Evolutionary conservation across 2,888 invertebrate genomes (phyloP), one percentile per base, ranked within the genome.

Genomic region (Eristalis pertinax): DNA sequence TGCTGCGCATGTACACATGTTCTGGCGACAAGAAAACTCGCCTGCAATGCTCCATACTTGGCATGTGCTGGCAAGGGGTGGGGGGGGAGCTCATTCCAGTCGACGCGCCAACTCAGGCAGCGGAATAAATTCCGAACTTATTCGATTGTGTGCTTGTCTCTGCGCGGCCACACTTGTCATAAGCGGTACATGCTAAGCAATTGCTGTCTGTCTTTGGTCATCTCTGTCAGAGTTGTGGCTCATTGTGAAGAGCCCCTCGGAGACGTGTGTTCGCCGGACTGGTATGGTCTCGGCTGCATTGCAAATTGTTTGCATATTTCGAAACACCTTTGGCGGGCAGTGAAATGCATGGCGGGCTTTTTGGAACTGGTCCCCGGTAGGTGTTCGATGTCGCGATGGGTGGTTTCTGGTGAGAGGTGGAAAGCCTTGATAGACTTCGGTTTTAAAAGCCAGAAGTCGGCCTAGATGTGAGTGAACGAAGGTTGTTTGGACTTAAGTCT

Each of bases 241-340:
- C 81, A 74, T 69, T 63, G 68, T 74, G 69, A 82, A 50, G 43
- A 82, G 81, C 75, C 62, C 10, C 58, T 60, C 15, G 41, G 41
- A 69, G 43, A 70, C 75, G 35, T 70, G 64, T 70, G 64, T 41
- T 4, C 60, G 32, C n/a, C 29, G 32, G 11, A 58, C 68, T 58
- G 11, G 70, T 43, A 76, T n/a, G 70, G 70, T 26, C 26, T 10
- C 32, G 8, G 70, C 29, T 10, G 70, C 29, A 58, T 81, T 75
- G 81, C 75, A 43, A 75, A 81, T 81, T 82, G 75, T 63, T 76
- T 82, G 70, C 69, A 82, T 82, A 76, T 82, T 82, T 82, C 69
- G 70, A 70, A 76, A 76, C 81, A 75, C 81, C 81, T 75, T 80
- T 74, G 67, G 64, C 64, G 63, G 67, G 64, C 29, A 50, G 38